phyloP scores from a whole-genome alignment of 2,797 vertebrate species.

The Babyrousa celebensis region DNA sequence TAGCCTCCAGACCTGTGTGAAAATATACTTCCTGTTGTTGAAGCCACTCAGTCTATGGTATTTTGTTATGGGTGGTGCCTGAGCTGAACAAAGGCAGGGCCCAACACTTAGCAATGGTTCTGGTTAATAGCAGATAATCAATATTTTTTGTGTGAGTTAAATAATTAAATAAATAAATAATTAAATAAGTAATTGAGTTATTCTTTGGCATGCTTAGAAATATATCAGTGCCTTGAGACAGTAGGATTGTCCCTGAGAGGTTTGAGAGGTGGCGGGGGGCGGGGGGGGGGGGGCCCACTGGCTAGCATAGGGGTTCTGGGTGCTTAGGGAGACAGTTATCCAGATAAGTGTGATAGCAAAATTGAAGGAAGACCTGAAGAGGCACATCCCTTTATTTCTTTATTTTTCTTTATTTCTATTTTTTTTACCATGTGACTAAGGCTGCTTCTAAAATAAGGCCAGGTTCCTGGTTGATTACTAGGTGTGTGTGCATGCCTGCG shows the following conservation, averaged over 20 bases:
- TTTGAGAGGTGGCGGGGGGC: background rate
- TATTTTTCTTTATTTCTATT: too few relatives aligned
- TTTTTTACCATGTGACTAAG: background rate
- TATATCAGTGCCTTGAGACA: background rate
- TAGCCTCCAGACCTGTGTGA: background rate
- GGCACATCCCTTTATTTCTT: background rate
- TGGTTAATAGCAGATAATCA: slow-evolving; percentile 37
- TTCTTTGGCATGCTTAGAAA: background rate
- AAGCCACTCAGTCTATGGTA: background rate
- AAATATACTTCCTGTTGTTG: background rate
- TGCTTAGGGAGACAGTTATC: background rate
- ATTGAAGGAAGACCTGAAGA: background rate
- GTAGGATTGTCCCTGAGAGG: background rate
- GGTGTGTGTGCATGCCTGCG: background rate
- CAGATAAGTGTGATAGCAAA: background rate
- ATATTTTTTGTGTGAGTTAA: slow-evolving; percentile 29
- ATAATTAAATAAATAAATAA: background rate
- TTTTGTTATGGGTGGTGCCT: background rate
- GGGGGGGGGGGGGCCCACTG: background rate
- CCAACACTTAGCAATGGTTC: background rate
- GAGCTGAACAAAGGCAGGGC: background rate
- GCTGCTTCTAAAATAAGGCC: background rate
- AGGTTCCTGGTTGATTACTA: slow-evolving; percentile 21
- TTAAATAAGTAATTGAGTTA: background rate
- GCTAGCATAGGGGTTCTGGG: background rate